phyloP scores from a whole-genome alignment of 2,888 invertebrate species.

The Nycteola revayana region DNA sequence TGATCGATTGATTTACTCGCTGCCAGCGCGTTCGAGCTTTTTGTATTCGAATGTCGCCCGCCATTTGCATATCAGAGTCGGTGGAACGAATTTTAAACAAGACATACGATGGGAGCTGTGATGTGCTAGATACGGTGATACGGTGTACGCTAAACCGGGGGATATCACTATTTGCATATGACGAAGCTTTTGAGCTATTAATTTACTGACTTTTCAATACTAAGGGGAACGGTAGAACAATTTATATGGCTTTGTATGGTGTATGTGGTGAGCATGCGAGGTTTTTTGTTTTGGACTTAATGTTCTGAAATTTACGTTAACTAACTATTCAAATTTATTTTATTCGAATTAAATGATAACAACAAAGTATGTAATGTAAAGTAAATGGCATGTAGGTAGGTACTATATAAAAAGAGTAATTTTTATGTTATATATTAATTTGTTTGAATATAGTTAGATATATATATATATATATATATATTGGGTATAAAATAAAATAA shows the following conservation, averaged over 20 bases:
- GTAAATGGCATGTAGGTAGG: too few relatives aligned
- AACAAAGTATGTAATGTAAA: too few relatives aligned
- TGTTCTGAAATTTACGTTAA: too few relatives aligned
- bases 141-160: constrained; percentile 37
- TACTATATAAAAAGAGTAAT: too few relatives aligned
- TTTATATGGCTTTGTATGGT: constrained; percentile 28
- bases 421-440: too few relatives aligned
- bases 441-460: too few relatives aligned
- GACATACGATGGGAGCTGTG: constrained; percentile 58
- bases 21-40: constrained; percentile 80
- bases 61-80: constrained; percentile 75
- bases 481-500: too few relatives aligned
- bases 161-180: constrained; percentile 67
- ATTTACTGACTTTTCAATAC: constrained; percentile 39
- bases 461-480: too few relatives aligned
- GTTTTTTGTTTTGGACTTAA: neutral
- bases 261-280: constrained; percentile 23
- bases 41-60: constrained; percentile 79
- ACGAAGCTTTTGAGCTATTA: constrained; percentile 53
- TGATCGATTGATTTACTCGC: constrained; percentile 82
- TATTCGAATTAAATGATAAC: too few relatives aligned
- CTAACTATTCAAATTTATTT: too few relatives aligned
- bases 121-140: constrained; percentile 52
- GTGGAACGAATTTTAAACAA: constrained; percentile 74
- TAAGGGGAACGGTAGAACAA: constrained; percentile 33